phyloP scores from a whole-genome alignment of 2,113 vertebrate species.

The Corythornis cristatus region DNA sequence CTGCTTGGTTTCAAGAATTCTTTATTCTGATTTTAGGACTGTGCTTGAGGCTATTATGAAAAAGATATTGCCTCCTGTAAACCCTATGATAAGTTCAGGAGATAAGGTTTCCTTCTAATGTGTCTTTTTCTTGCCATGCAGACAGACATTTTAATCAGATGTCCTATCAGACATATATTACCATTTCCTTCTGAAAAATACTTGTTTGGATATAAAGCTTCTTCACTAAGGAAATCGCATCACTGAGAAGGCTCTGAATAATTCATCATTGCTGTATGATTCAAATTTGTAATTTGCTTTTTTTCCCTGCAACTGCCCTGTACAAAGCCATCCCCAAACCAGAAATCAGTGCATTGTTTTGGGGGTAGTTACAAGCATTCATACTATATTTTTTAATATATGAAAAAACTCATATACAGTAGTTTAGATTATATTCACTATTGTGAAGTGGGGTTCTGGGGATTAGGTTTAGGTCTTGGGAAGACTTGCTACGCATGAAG shows the following conservation, averaged over 20 bases:
- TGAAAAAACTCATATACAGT: neutral
- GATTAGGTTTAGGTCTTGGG: neutral
- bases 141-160: neutral
- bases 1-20: neutral
- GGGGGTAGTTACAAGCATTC: neutral
- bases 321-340: neutral
- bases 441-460: neutral
- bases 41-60: neutral
- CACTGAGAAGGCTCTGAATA: neutral
- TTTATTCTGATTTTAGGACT: neutral
- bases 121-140: neutral
- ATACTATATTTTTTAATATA: neutral
- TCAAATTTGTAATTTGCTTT: neutral
- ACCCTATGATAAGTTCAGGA: neutral
- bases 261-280: neutral
- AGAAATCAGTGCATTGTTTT: neutral
- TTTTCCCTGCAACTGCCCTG: neutral
- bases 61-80: neutral
- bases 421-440: neutral
- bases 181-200: neutral
- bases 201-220: neutral
- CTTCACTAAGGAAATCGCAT: neutral
- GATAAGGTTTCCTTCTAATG: neutral
- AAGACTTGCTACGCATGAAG: neutral
- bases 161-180: neutral